Base-by-base conservation (phyloP, 2,888 invertebrate genomes). In the Cataglyphis albicans region DNA sequence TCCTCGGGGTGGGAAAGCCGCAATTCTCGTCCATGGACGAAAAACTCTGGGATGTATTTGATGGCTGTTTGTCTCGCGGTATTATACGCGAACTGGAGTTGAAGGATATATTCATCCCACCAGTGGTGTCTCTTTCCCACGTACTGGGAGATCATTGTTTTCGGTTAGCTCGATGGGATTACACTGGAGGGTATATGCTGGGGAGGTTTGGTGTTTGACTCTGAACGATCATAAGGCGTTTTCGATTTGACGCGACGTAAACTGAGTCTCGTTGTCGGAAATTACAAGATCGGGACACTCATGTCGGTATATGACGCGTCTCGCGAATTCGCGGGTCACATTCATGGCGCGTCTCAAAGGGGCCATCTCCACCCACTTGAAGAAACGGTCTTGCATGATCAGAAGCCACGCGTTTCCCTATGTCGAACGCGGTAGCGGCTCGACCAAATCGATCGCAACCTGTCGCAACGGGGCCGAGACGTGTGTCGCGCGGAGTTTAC, bases 151-250 rank as follows among this genome's bases (percentile, higher is more conserved):
- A 38, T 38, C 10, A 38, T 38, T 0, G 38, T 38, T 38, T 38
- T 38, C 38, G 38, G 10, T 38, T 38, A 3, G 12, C 82, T 94
- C 93, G 0, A 92, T 92, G 0, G 92, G 92, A 76, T 94, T 94
- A 3, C 90, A 91, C 55, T 94, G 93, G 0, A 3, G 3, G 0
- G 12, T 12, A 3, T 41, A 41, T 0, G 41, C 3, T 0, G 41
- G 41, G 0, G 12, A 91, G 88, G 7, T 25, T 0, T 18, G 61
- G 3, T 29, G 35, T 7, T 2, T 5, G 1, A 61, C 7, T 0
- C 61, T 35, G 1, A 35, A 6, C 9, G 2, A 1, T 0, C 7
- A 0, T 0, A 61, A 18, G 1, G 1, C 2, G 0, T 9, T 12
- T 1, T 1, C 5, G 0, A 38, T 2, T 3, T 61, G 32, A 0